Percentiles rank a stretch among this genome's conserved stretches.
Evolutionary conservation across 2,888 invertebrate species (phyloP).

Genomic region (Lasioglossum oenotherae): DNA sequence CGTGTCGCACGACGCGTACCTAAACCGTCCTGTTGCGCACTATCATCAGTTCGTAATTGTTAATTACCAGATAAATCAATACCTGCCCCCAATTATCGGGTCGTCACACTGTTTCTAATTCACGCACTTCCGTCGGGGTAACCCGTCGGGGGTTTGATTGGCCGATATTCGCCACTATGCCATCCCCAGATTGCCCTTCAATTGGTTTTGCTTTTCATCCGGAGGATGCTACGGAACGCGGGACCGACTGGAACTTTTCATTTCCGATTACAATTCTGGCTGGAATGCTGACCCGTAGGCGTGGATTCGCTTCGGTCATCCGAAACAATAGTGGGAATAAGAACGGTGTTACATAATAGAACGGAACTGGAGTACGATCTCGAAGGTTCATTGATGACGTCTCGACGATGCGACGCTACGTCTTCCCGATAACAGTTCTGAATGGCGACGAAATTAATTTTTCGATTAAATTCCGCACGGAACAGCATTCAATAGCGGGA

Average conservation of each 20-base stretch:
- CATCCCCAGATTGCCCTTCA: conserved; percentile 6
- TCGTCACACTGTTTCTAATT: conserved; percentile 61
- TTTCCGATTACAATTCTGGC: conserved; percentile 51
- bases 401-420: not conserved
- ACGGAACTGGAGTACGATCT: conserved; percentile 4
- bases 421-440: not conserved
- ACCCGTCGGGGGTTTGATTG: conserved; percentile 39
- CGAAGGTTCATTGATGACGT: conserved; percentile 8
- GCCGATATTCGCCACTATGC: conserved; percentile 15
- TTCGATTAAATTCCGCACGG: not conserved
- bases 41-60: conserved; percentile 69
- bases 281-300: conserved; percentile 26
- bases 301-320: not conserved
- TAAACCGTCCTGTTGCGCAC: not conserved
- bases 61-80: conserved; percentile 79
- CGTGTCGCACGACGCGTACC: not conserved
- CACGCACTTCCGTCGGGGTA: conserved; percentile 34
- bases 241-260: conserved; percentile 51
- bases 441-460: not conserved
- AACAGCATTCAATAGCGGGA: too few species aligned
- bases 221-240: not conserved
- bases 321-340: conserved; percentile 3
- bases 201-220: conserved; percentile 32
- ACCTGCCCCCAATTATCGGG: conserved; percentile 74
- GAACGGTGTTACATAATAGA: conserved; percentile 1